These are phyloP conservation scores for Ranitomeya imitator DNA, from an alignment of 2,113 vertebrate species.

Conservation along the genomic window DNA sequence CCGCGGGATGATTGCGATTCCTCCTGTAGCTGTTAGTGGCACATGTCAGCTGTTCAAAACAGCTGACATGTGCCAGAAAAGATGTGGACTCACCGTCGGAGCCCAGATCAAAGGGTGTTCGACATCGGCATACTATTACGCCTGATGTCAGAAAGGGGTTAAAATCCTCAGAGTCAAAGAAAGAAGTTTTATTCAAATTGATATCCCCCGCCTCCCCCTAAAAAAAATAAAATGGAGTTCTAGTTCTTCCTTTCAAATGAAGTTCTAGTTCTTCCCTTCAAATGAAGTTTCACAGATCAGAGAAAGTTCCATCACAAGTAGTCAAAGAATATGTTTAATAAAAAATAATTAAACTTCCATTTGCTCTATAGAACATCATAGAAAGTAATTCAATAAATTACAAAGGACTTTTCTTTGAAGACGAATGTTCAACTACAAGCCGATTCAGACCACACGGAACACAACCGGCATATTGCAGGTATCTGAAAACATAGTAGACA, in stretches of 20 bases:
- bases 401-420: constrained; percentile 95
- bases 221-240: too few species aligned
- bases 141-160: too few species aligned
- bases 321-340: constrained; percentile 99
- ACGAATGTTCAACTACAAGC: constrained; percentile 96
- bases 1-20: too few species aligned
- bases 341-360: constrained; percentile 99
- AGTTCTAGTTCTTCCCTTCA: background rate
- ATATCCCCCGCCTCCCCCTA: too few species aligned
- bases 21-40: too few species aligned
- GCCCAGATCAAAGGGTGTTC: too few species aligned
- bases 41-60: too few species aligned
- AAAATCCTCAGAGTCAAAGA: too few species aligned
- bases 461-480: constrained; percentile 99
- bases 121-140: too few species aligned
- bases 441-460: constrained; percentile 97
- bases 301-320: constrained; percentile 85
- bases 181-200: too few species aligned
- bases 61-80: too few species aligned
- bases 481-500: constrained; percentile 88
- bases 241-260: background rate
- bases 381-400: constrained; percentile 99
- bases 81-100: too few species aligned
- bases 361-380: constrained; percentile 99
- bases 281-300: background rate